A percentile compares a stretch with the other conserved stretches of the same genome.
Conservation (phyloP, 2,888 invertebrate species). For the Dusona sp. region DNA sequence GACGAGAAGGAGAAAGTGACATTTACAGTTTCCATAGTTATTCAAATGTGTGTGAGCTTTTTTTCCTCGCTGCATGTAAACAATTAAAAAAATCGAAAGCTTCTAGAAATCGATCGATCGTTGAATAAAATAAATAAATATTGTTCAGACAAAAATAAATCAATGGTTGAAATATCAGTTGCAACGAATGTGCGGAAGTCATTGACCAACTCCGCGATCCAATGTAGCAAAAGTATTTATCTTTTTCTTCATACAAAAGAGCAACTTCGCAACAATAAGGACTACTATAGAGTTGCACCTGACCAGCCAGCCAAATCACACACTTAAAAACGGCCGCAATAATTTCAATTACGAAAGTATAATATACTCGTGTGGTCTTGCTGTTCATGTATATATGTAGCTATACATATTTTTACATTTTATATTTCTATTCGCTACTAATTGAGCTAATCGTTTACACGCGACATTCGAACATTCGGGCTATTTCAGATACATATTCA, state of each 20-base stretch:
- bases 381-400: not conserved
- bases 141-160: not conserved
- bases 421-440: not conserved
- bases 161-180: conserved; percentile 5
- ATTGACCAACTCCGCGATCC: conserved; percentile 11
- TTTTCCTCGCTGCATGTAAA: not conserved
- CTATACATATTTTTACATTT: not conserved
- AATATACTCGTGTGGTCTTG: conserved; percentile 7
- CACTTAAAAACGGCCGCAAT: conserved; percentile 20
- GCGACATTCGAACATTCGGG: not conserved
- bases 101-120: not conserved
- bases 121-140: not conserved
- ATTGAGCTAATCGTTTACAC: not conserved
- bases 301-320: conserved; percentile 50
- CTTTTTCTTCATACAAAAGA: conserved; percentile 23
- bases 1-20: conserved; percentile 17
- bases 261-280: conserved; percentile 20
- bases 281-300: conserved; percentile 36
- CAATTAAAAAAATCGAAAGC: not conserved
- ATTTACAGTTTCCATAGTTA: conserved; percentile 3
- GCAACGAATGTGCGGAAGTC: conserved; percentile 25
- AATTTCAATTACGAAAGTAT: conserved; percentile 42
- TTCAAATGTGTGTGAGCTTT: not conserved
- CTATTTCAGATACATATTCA: not conserved
- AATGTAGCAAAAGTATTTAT: conserved; percentile 21